phyloP scores from a whole-genome alignment of 2,113 vertebrate genomes.

The Cyprinodon tularosa region DNA sequence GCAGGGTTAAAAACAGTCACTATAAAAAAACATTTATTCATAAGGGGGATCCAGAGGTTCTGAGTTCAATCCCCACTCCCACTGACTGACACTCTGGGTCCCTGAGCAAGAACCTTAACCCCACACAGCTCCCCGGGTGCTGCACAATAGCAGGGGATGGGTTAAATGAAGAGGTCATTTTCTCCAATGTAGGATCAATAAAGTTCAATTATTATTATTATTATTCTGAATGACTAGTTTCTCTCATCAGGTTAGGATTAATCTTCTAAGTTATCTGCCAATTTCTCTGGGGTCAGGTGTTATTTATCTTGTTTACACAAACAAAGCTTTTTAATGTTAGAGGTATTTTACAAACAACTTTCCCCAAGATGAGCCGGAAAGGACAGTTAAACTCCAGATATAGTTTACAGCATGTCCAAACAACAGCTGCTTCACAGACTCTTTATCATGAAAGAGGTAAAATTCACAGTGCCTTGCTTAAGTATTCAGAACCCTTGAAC shows the following conservation, averaged over 20 bases:
- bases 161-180: too few relatives aligned
- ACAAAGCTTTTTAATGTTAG: not conserved
- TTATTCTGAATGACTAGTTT: not conserved
- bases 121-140: too few relatives aligned
- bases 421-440: slow-evolving; percentile 1
- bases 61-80: too few relatives aligned
- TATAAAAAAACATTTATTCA: too few relatives aligned
- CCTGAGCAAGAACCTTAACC: too few relatives aligned
- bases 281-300: not conserved
- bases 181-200: too few relatives aligned
- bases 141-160: too few relatives aligned
- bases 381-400: not conserved
- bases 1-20: too few relatives aligned
- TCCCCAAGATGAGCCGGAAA: not conserved
- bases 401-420: not conserved
- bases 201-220: not conserved
- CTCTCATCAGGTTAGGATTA: not conserved
- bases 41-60: too few relatives aligned
- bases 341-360: not conserved
- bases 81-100: too few relatives aligned
- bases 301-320: not conserved
- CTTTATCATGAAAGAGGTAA: not conserved
- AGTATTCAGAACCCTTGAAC: not conserved
- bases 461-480: not conserved
- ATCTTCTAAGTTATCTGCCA: not conserved